Percentiles rank a stretch among this genome's conserved stretches.
Conservation (phyloP, 2,797 vertebrate genomes). For the Apogon talboti region DNA sequence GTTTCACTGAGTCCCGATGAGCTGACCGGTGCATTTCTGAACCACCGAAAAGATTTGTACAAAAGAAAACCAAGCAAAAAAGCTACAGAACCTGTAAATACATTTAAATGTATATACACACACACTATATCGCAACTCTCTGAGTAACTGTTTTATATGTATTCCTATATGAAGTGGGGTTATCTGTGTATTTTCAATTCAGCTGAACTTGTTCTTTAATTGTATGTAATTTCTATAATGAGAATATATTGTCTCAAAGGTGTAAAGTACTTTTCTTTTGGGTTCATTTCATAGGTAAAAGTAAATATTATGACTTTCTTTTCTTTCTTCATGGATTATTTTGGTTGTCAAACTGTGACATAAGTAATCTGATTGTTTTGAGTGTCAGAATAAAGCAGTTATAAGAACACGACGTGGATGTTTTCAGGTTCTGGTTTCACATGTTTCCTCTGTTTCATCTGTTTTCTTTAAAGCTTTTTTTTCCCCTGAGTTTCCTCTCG, state of each 20-base stretch:
- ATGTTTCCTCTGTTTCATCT: neutral
- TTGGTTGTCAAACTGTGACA: constrained; percentile 80
- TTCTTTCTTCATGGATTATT: constrained; percentile 66
- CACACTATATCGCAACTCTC: constrained; percentile 74
- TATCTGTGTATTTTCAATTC: constrained; percentile 80
- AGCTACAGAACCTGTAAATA: constrained; percentile 73
- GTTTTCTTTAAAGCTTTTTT: neutral
- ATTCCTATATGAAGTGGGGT: constrained; percentile 82
- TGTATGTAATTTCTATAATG: constrained; percentile 80
- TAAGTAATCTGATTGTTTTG: constrained; percentile 82
- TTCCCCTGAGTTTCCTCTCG: neutral
- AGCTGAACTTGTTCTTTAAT: constrained; percentile 76
- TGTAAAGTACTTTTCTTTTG: constrained; percentile 74
- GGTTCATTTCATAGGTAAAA: constrained; percentile 68
- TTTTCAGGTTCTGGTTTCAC: constrained; percentile 5
- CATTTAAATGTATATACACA: constrained; percentile 76
- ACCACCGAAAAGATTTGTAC: constrained; percentile 76
- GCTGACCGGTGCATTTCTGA: constrained; percentile 72
- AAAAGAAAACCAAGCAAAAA: constrained; percentile 77
- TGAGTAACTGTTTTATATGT: constrained; percentile 82
- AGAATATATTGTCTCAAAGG: constrained; percentile 77
- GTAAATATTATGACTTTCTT: constrained; percentile 62
- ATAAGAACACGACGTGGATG: constrained; percentile 65
- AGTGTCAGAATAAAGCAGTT: constrained; percentile 83
- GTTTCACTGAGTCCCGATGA: constrained; percentile 73